A percentile compares a stretch with the other conserved stretches of the same genome.
phyloP scores from a whole-genome alignment of 2,797 vertebrate genomes.

The Intellagama lesueurii region DNA sequence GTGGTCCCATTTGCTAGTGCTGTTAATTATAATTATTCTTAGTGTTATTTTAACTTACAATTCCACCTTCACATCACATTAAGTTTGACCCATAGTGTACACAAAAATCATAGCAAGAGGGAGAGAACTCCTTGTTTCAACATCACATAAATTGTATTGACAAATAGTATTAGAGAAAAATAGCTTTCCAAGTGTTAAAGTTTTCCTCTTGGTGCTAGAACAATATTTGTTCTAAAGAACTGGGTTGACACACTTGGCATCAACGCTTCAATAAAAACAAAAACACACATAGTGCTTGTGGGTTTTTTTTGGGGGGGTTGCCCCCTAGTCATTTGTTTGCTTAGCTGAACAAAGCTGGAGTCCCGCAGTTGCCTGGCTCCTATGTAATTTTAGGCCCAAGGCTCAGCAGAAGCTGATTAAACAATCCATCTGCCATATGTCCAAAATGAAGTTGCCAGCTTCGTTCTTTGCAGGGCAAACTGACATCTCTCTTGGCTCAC shows the following conservation, averaged over 20 bases:
- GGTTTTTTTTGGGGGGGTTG: background rate
- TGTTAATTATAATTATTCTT: background rate
- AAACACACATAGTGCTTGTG: conserved; percentile 64
- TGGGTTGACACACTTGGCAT: conserved; percentile 69
- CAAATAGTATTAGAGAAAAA: background rate
- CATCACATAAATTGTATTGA: conserved; percentile 8
- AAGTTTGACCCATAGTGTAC: background rate
- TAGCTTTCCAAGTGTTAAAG: conserved; percentile 15
- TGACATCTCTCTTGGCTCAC: conserved; percentile 76
- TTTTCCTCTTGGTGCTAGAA: conserved; percentile 45
- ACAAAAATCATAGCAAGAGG: background rate
- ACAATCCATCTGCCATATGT: conserved; percentile 93
- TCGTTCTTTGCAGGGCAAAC: conserved; percentile 79
- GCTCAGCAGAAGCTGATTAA: conserved; percentile 84
- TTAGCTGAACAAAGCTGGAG: conserved; percentile 73
- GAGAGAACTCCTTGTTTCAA: conserved; percentile 3
- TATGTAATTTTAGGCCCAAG: conserved; percentile 78
- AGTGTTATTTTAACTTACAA: background rate
- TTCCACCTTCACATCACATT: background rate
- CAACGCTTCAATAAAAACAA: conserved; percentile 68
- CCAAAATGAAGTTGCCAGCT: conserved; percentile 85
- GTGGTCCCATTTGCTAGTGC: background rate
- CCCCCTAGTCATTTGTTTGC: conserved; percentile 68
- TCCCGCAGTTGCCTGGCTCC: conserved; percentile 77
- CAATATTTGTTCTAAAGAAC: conserved; percentile 51